Evolutionary conservation across 2,113 vertebrate species (phyloP).

Genomic region (Nannospalax galili): DNA sequence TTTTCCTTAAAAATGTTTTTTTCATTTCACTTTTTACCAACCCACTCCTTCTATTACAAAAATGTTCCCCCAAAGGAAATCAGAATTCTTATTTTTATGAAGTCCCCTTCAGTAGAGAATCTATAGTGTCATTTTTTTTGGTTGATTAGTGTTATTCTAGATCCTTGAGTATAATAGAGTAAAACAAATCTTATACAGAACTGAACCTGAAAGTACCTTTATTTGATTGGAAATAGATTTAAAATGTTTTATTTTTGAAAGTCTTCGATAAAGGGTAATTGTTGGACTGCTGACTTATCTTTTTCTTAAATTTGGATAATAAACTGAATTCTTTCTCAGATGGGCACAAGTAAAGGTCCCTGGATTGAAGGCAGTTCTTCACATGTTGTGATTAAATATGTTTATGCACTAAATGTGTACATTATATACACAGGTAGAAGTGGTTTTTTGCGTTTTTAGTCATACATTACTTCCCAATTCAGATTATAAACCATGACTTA

Average conservation of each 20-base stretch:
- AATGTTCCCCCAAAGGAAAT: background rate
- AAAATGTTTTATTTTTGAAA: constrained; percentile 63
- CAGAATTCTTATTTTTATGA: constrained; percentile 40
- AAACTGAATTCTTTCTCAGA: constrained; percentile 19
- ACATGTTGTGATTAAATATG: background rate
- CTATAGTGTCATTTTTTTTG: constrained; percentile 22
- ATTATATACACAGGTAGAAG: background rate
- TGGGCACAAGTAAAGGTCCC: background rate
- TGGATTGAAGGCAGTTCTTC: background rate
- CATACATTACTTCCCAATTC: background rate
- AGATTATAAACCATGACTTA: background rate
- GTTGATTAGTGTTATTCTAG: constrained; percentile 40
- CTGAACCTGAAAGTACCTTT: constrained; percentile 19
- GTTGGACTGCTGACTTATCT: constrained; percentile 21
- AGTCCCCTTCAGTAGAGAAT: background rate
- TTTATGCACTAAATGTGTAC: background rate
- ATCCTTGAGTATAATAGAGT: constrained; percentile 12
- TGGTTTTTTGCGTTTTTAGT: background rate
- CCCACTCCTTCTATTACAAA: background rate
- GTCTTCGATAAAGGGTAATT: background rate
- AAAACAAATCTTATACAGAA: constrained; percentile 5
- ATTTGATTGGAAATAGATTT: constrained; percentile 49
- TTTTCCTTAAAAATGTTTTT: constrained; percentile 52
- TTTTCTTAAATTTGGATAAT: background rate
- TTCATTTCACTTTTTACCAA: constrained; percentile 49